Evolutionary conservation across 2,888 invertebrate species (phyloP), one percentile per base, ranked within the genome.

Genomic region (Phanerotoma sp.): DNA sequence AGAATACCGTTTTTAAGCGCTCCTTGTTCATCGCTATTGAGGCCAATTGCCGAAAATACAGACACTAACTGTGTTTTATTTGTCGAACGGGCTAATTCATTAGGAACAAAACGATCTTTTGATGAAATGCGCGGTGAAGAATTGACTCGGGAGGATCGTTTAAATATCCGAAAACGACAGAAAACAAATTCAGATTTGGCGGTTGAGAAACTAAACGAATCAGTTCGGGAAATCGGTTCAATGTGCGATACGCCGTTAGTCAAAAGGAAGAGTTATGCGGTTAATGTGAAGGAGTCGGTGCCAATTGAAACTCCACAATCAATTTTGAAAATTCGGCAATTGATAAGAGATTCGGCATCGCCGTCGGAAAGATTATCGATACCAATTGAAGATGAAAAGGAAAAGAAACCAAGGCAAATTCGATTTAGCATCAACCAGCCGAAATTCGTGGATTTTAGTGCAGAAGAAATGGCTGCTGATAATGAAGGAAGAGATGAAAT

Each of bases 1-100:
- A 64, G 65, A 13, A 62, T 76, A 35, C 77, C 77, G 3, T 77
- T 77, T 28, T 58, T 77, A 9, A 73, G 68, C 10, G 74, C 75
- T 0, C 77, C 77, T 0, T 74, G 72, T 16, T 45, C 60, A 3
- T n/a, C n/a, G n/a, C 68, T 71, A 0, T 51, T 74, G 1, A 68
- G 53, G 30, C 15, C 59, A 1, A 66, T 45, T 15, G 51, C 42
- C 1, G 55, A 53, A 2, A 64, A 58, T 6, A 51, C 55, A 4
- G 64, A 66, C 2, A 58, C 51, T 2, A 66, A 65, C 54, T 66
- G 66, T 28, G 70, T 75, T 1, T 49, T 67, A 9, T 74, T 70
- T 28, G 71, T 74, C 4, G 57, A 61, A 21, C 20, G 65, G 4
- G 30, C 57, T 3, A 66, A 46, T 11, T 47, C 53, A 28, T 18